These are phyloP conservation scores for Scolopax bukidnonensis DNA, from an alignment of 2,797 vertebrate genomes.

Conservation along the genomic window DNA sequence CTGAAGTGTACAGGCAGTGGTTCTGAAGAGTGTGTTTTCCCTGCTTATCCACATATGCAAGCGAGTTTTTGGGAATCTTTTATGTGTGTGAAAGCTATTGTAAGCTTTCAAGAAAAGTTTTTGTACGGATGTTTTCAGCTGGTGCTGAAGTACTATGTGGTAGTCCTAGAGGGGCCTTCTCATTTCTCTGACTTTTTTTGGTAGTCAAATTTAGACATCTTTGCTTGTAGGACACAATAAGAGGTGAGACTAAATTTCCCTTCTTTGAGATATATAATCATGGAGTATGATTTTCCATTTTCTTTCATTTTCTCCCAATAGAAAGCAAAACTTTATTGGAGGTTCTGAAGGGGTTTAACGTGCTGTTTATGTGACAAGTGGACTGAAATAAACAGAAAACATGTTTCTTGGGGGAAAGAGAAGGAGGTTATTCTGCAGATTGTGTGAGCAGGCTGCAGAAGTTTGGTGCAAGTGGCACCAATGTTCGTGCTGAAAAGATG, in stretches of 20 bases:
- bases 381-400: neutral
- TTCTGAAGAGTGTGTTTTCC: neutral
- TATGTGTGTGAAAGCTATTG: neutral
- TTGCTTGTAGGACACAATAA: neutral
- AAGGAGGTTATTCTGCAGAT: neutral
- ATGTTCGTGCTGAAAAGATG: neutral
- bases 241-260: neutral
- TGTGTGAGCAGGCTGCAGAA: neutral
- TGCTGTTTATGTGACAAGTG: neutral
- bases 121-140: neutral
- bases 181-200: neutral
- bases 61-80: neutral
- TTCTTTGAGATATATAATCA: neutral
- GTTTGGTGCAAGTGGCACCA: fast-evolving
- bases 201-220: neutral
- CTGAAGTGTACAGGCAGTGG: neutral
- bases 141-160: neutral
- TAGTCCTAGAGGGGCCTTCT: neutral
- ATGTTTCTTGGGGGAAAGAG: neutral
- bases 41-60: neutral
- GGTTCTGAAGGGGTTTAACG: neutral
- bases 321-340: neutral
- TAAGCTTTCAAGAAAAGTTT: neutral
- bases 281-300: neutral
- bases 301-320: neutral